Evolutionary conservation across 2,113 vertebrate genomes (phyloP).

Genomic region (Hippolais icterina): DNA sequence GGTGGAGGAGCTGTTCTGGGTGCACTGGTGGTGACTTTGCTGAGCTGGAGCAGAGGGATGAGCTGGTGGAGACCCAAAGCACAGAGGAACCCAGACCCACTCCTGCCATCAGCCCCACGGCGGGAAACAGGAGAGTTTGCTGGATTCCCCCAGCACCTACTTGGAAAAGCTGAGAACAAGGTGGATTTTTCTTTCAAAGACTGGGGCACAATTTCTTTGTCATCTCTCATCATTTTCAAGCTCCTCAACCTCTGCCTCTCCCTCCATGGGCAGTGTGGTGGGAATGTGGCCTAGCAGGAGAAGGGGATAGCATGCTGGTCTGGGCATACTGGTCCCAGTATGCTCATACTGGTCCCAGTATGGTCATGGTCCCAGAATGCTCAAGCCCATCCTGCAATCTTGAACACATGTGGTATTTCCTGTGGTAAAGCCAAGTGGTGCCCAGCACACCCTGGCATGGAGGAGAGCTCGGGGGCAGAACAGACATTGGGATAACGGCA

Average conservation of each 20-base stretch:
- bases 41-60: background rate
- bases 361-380: background rate
- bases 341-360: background rate
- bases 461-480: background rate
- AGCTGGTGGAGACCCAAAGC: background rate
- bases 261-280: background rate
- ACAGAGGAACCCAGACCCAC: background rate
- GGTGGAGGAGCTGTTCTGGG: background rate
- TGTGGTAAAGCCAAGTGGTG: constrained; percentile 67
- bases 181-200: background rate
- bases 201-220: background rate
- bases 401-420: constrained; percentile 69
- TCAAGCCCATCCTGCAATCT: background rate
- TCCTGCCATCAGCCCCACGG: background rate
- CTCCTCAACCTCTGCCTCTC: background rate
- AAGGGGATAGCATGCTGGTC: background rate
- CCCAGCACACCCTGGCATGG: background rate
- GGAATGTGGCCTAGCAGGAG: background rate
- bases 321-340: background rate
- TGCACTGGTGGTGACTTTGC: background rate
- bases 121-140: background rate
- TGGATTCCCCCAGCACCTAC: background rate
- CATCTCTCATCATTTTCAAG: background rate
- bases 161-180: background rate
- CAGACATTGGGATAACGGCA: background rate